These are phyloP conservation scores for Athetis lepigone DNA, from an alignment of 2,888 invertebrate species.

Conservation along the genomic window DNA sequence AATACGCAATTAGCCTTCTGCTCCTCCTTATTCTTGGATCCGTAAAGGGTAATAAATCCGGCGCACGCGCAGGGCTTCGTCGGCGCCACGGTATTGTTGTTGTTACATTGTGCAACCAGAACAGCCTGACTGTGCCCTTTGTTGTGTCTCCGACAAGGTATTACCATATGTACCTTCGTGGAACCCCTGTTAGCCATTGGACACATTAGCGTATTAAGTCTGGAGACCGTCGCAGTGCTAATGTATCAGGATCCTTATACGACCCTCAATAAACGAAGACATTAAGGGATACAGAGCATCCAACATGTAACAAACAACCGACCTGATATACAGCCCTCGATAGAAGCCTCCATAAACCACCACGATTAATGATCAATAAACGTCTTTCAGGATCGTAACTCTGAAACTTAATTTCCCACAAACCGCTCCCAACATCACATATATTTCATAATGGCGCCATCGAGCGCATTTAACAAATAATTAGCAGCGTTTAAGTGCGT, in stretches of 20 bases:
- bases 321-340: slow-evolving; percentile 36
- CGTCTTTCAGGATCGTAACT: slow-evolving; percentile 36
- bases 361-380: slow-evolving; percentile 52
- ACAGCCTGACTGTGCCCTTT: slow-evolving; percentile 70
- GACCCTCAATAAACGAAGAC: slow-evolving; percentile 73
- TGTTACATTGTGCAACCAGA: slow-evolving; percentile 73
- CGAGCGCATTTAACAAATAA: slow-evolving; percentile 76
- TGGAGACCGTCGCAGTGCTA: slow-evolving; percentile 19
- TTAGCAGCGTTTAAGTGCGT: slow-evolving; percentile 76
- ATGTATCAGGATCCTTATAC: slow-evolving; percentile 29
- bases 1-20: slow-evolving; percentile 27
- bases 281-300: slow-evolving; percentile 39
- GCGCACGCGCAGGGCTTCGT: slow-evolving; percentile 65
- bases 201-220: slow-evolving; percentile 27
- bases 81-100: slow-evolving; percentile 71
- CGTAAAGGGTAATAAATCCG: slow-evolving; percentile 70
- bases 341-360: slow-evolving; percentile 37
- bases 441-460: slow-evolving; percentile 81
- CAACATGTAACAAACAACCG: slow-evolving; percentile 39
- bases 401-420: slow-evolving; percentile 52
- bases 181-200: slow-evolving; percentile 17
- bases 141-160: slow-evolving; percentile 63
- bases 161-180: slow-evolving; percentile 65
- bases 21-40: slow-evolving; percentile 6
- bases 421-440: slow-evolving; percentile 65